phyloP scores from a whole-genome alignment of 2,888 invertebrate genomes.

The Phasia obesa region DNA sequence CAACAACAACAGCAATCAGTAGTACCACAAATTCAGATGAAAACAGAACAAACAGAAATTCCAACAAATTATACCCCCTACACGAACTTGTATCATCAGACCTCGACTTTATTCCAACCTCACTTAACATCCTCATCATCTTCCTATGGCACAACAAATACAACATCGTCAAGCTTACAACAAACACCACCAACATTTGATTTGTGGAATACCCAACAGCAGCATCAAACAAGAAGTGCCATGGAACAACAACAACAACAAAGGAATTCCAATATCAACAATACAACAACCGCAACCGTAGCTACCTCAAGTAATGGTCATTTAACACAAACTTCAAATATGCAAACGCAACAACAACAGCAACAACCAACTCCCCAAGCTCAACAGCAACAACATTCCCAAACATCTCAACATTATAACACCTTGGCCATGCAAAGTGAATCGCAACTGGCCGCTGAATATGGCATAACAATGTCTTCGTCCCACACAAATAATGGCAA shows the following conservation, averaged over 20 bases:
- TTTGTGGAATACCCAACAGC: conserved; percentile 74
- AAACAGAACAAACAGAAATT: conserved; percentile 77
- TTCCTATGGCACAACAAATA: conserved; percentile 51
- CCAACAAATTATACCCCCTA: conserved; percentile 74
- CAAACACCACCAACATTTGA: conserved; percentile 71
- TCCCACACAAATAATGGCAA: conserved; percentile 56
- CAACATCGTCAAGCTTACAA: conserved; percentile 33
- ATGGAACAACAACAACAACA: conserved; percentile 62
- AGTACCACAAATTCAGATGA: conserved; percentile 73
- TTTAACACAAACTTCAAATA: conserved; percentile 63
- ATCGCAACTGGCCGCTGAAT: conserved; percentile 78
- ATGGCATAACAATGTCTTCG: conserved; percentile 77
- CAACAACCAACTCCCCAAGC: conserved; percentile 62
- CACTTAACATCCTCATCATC: conserved; percentile 66
- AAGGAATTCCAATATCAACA: conserved; percentile 61
- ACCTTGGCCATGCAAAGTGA: conserved; percentile 79
- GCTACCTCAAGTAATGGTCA: conserved; percentile 62
- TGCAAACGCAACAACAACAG: conserved; percentile 69
- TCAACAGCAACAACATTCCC: conserved; percentile 70
- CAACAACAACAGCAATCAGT: conserved; percentile 43
- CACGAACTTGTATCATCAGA: conserved; percentile 77
- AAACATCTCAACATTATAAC: conserved; percentile 75
- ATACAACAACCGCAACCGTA: conserved; percentile 61
- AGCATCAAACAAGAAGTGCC: conserved; percentile 72
- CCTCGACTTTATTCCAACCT: conserved; percentile 75